Evolutionary conservation across 2,888 invertebrate genomes (phyloP).

Genomic region (Temnothorax unifasciatus): DNA sequence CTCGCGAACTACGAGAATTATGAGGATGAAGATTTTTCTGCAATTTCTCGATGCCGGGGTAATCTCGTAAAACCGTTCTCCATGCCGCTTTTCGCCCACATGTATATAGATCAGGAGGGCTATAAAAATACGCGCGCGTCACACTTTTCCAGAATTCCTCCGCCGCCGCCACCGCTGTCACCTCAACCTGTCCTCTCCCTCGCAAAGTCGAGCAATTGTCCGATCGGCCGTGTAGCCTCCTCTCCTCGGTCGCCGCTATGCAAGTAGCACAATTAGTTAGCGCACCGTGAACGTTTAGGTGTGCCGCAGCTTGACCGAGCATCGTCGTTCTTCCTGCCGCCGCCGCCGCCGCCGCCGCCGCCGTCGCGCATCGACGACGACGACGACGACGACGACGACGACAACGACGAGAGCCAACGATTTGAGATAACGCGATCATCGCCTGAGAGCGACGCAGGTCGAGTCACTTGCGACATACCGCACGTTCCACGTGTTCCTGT

Average conservation of each 20-base stretch:
- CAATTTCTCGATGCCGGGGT: not conserved
- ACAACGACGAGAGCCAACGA: slow-evolving; percentile 40
- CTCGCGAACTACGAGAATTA: not conserved
- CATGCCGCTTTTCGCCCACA: slow-evolving; percentile 38
- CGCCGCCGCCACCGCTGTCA: not conserved
- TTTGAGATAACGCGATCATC: slow-evolving; percentile 54
- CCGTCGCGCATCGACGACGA: not conserved
- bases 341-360: not conserved
- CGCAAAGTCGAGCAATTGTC: slow-evolving; percentile 52
- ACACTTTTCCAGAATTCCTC: slow-evolving; percentile 50
- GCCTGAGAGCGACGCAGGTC: slow-evolving; percentile 14
- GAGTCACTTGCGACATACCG: slow-evolving; percentile 36
- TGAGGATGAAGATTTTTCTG: not conserved
- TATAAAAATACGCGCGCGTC: slow-evolving; percentile 54
- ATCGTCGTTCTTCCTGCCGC: not conserved
- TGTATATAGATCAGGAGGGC: slow-evolving; percentile 30
- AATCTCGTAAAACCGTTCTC: not conserved
- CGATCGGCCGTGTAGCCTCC: slow-evolving; percentile 57
- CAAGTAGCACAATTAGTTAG: slow-evolving; percentile 59
- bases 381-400: not conserved
- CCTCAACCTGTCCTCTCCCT: slow-evolving; percentile 34
- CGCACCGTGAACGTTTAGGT: slow-evolving; percentile 56
- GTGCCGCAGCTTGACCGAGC: not conserved
- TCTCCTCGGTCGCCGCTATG: slow-evolving; percentile 23
- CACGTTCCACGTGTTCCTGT: slow-evolving; percentile 34